Evolutionary conservation across 2,888 invertebrate species (phyloP).

Genomic region (Standfussiana lucernea): DNA sequence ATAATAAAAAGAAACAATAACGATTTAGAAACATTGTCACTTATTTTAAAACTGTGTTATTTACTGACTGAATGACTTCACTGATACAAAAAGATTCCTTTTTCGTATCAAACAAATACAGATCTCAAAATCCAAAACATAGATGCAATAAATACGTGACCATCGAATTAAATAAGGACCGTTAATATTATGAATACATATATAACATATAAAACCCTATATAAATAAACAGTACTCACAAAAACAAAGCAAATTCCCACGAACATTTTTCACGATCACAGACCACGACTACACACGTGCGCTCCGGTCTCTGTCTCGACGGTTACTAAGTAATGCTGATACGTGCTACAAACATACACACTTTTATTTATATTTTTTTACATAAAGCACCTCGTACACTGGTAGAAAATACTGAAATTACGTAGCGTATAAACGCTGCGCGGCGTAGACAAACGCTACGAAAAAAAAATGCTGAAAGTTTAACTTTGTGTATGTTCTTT

Average conservation of each 20-base stretch:
- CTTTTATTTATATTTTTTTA: slow-evolving; percentile 27
- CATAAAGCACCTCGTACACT: slow-evolving; percentile 24
- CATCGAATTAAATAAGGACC: neutral
- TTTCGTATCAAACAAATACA: neutral
- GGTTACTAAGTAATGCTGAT: slow-evolving; percentile 31
- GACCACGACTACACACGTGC: slow-evolving; percentile 22
- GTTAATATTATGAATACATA: neutral
- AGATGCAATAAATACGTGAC: neutral
- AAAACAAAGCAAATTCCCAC: slow-evolving; percentile 56
- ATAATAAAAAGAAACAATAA: neutral
- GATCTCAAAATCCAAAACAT: neutral
- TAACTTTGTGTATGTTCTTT: neutral
- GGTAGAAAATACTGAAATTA: no score
- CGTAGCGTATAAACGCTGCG: neutral
- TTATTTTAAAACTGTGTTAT: neutral
- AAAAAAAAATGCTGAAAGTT: neutral
- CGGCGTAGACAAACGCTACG: neutral
- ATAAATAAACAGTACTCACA: slow-evolving; percentile 49
- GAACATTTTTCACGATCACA: slow-evolving; percentile 56
- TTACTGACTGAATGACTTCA: no score
- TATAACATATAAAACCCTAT: neutral
- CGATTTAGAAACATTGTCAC: neutral
- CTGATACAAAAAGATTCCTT: neutral
- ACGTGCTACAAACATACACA: neutral
- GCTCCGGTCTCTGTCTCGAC: slow-evolving; percentile 13